Percentiles rank a stretch among this genome's conserved stretches.
These are phyloP conservation scores for Brachionus asplanchnoidis DNA, from an alignment of 1,140 invertebrate genomes.

Conservation along the genomic window DNA sequence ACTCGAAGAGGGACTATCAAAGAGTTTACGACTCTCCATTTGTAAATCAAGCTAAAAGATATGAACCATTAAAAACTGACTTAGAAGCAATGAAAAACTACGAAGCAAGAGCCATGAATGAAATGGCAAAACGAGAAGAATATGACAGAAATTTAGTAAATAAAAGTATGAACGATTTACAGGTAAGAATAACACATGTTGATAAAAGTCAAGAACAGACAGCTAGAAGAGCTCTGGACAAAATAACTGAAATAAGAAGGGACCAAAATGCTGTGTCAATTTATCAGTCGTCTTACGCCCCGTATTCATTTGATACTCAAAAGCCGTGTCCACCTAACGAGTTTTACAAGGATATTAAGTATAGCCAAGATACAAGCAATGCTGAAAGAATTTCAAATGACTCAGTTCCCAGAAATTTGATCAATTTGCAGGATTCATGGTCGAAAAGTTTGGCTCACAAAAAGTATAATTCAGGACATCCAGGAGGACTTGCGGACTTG, in stretches of 20 bases:
- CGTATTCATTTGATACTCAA: background rate
- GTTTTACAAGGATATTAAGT: background rate
- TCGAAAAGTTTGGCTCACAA: conserved; percentile 19
- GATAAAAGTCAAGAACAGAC: background rate
- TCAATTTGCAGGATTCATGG: conserved; percentile 24
- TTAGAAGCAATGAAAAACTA: conserved; percentile 28
- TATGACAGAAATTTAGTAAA: background rate
- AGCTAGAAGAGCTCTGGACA: background rate
- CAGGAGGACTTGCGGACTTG: background rate
- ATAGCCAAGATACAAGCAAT: background rate
- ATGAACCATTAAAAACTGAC: conserved; percentile 35
- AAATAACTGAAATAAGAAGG: background rate
- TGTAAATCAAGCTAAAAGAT: background rate
- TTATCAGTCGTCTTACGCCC: background rate
- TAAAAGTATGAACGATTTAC: background rate
- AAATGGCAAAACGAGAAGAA: background rate
- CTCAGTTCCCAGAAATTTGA: conserved; percentile 3
- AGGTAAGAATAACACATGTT: background rate
- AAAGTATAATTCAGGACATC: conserved; percentile 8
- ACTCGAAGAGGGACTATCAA: background rate
- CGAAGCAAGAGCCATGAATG: background rate
- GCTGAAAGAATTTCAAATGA: background rate
- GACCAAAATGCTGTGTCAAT: background rate
- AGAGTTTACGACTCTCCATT: conserved; percentile 36
- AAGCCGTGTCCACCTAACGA: background rate